A percentile compares a stretch with the other conserved stretches of the same genome.
phyloP scores from a whole-genome alignment of 2,888 invertebrate species.

The Allygus modestus region DNA sequence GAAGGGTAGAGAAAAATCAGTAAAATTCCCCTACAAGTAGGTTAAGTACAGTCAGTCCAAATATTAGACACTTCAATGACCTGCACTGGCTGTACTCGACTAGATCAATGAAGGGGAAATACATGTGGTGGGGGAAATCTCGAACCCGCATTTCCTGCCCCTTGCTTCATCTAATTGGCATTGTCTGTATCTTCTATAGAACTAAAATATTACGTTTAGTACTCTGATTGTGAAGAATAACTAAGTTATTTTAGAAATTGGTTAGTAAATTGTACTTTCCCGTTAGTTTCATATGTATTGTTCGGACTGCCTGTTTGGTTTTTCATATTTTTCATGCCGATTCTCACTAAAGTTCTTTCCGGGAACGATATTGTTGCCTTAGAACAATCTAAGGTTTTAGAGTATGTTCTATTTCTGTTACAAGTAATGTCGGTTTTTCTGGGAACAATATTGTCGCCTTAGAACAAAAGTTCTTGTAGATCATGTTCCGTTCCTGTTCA shows the following conservation, averaged over 20 bases:
- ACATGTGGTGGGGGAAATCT: too few species aligned
- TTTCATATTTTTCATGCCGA: background rate
- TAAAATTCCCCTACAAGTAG: background rate
- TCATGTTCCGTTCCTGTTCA: background rate
- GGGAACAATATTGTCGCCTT: background rate
- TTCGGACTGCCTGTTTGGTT: slow-evolving; percentile 1
- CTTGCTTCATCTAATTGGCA: too few species aligned
- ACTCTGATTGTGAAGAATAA: too few species aligned
- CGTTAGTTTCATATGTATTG: background rate
- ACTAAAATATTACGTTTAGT: too few species aligned
- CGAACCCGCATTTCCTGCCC: too few species aligned
- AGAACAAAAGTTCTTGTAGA: background rate
- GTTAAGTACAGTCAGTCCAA: too few species aligned
- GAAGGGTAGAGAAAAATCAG: too few species aligned
- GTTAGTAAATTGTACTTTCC: background rate
- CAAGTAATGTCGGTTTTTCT: background rate
- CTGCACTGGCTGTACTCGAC: too few species aligned
- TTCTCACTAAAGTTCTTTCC: slow-evolving; percentile 30
- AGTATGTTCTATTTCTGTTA: background rate
- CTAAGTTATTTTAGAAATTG: too few species aligned
- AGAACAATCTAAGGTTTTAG: background rate
- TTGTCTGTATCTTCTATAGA: too few species aligned
- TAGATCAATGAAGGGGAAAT: too few species aligned
- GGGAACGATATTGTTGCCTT: background rate
- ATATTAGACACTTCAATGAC: too few species aligned